Evolutionary conservation across 2,888 invertebrate species (phyloP).

Genomic region (Caenorhabditis drosophilae): DNA sequence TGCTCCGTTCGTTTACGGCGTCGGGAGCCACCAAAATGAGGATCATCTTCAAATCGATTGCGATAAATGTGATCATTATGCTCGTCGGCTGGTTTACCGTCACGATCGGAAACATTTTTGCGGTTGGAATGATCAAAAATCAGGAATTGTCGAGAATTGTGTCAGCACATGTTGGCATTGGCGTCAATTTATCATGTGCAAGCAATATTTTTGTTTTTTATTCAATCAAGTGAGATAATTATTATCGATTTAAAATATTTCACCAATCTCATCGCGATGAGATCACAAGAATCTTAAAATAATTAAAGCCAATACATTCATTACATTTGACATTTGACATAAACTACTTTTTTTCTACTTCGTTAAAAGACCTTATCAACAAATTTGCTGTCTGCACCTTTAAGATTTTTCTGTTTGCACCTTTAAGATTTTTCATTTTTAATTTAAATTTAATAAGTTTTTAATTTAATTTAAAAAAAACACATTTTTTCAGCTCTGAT

Average conservation of each 20-base stretch:
- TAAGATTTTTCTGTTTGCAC: too few relatives aligned
- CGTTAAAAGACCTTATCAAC: too few relatives aligned
- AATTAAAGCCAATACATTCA: too few relatives aligned
- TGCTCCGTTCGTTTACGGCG: slow-evolving; percentile 21
- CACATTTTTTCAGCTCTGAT: background rate
- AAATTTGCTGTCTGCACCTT: too few relatives aligned
- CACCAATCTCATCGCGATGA: too few relatives aligned
- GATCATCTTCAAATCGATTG: slow-evolving; percentile 38
- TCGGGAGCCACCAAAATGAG: slow-evolving; percentile 9
- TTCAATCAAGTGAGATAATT: background rate
- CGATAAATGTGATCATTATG: slow-evolving; percentile 31
- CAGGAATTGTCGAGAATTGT: slow-evolving; percentile 2
- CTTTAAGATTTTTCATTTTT: too few relatives aligned
- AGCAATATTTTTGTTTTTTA: slow-evolving; percentile 7
- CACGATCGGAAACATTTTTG: slow-evolving; percentile 22
- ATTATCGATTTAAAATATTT: background rate
- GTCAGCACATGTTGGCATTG: slow-evolving; percentile 19
- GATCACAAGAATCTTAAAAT: too few relatives aligned
- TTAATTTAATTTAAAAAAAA: background rate
- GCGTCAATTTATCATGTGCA: slow-evolving; percentile 4
- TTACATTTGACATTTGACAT: too few relatives aligned
- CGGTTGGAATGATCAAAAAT: slow-evolving; percentile 5
- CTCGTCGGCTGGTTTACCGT: slow-evolving; percentile 31
- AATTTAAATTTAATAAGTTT: too few relatives aligned
- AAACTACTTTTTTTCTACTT: too few relatives aligned